Evolutionary conservation across 1,140 invertebrate genomes (phyloP).

Genomic region (Drosophila athabasca): DNA sequence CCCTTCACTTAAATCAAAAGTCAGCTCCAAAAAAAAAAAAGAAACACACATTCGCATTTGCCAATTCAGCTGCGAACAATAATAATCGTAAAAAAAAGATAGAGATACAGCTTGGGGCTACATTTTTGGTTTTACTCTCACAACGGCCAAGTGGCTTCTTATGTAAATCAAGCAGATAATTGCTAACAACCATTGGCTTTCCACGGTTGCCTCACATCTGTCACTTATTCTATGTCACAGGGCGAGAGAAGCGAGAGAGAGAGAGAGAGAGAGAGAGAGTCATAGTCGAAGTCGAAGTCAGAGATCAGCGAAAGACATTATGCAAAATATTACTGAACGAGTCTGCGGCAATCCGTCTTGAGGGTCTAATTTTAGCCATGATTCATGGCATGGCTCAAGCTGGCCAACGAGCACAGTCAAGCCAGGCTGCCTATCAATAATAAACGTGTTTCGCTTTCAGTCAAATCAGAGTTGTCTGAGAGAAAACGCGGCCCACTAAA

Average conservation of each 20-base stretch:
- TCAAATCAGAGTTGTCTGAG: neutral
- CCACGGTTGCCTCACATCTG: conserved; percentile 64
- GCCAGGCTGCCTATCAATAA: conserved; percentile 45
- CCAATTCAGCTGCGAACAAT: conserved; percentile 36
- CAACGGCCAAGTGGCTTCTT: conserved; percentile 49
- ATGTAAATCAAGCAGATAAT: conserved; percentile 66
- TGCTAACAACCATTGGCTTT: conserved; percentile 31
- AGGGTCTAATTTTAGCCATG: conserved; percentile 74
- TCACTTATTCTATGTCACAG: conserved; percentile 61
- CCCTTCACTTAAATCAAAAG: conserved; percentile 67
- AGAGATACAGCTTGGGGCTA: conserved; percentile 24
- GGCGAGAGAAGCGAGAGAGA: conserved; percentile 13
- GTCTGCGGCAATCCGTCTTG: neutral
- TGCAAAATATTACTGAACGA: conserved; percentile 53
- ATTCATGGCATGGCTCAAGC: conserved; percentile 64
- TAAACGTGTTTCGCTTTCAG: conserved; percentile 59
- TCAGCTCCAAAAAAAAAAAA: conserved; percentile 7
- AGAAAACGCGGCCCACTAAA: conserved; percentile 52
- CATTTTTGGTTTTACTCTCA: conserved; percentile 27
- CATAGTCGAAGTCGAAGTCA: no score
- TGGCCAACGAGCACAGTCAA: conserved; percentile 10
- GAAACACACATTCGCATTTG: conserved; percentile 29
- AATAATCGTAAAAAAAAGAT: conserved; percentile 18
- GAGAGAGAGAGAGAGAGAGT: conserved; percentile 6
- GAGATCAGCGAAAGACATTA: conserved; percentile 41